Evolutionary conservation across 2,888 invertebrate species (phyloP), one percentile per base, ranked within the genome.

Genomic region (Orthonychiurus folsomi): DNA sequence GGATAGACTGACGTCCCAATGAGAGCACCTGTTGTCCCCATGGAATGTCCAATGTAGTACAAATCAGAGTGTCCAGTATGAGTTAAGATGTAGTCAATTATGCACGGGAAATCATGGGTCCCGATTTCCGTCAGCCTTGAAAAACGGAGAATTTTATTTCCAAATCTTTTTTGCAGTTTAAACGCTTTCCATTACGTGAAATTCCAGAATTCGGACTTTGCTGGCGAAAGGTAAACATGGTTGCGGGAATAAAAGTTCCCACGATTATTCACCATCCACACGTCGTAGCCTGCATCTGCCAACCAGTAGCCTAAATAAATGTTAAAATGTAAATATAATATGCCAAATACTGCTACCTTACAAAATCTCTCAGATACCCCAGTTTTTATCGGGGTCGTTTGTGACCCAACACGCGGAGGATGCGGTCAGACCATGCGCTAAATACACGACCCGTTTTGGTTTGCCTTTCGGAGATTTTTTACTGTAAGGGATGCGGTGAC

Each of bases 271-370:
- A 24, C 50, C 5, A 59, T 15, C 59, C 59, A 59, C 20, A 59
- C 59, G 50, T 59, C 59, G 50, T 59, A 59, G 24, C 59, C 59
- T n/a, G 23, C 50, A 50, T 59, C 59, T 24, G 47, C 37, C 50
- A 59, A 23, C 3, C 25, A 48, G 23, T 28, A 59, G 23, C 21
- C 59, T 59, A 26, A n/a, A n/a, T n/a, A n/a, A n/a, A n/a, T n/a
- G n/a, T n/a, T n/a, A n/a, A n/a, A n/a, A n/a, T n/a, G n/a, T n/a
- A n/a, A n/a, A n/a, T n/a, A n/a, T n/a, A n/a, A n/a, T n/a, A n/a
- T n/a, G n/a, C n/a, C n/a, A n/a, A n/a, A n/a, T n/a, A n/a, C n/a
- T n/a, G n/a, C n/a, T n/a, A n/a, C n/a, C n/a, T n/a, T n/a, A n/a
- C n/a, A n/a, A n/a, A n/a, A n/a, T n/a, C n/a, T n/a, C n/a, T n/a